Base-by-base conservation (phyloP, 2,797 vertebrate genomes). In the Notamacropus eugenii region DNA sequence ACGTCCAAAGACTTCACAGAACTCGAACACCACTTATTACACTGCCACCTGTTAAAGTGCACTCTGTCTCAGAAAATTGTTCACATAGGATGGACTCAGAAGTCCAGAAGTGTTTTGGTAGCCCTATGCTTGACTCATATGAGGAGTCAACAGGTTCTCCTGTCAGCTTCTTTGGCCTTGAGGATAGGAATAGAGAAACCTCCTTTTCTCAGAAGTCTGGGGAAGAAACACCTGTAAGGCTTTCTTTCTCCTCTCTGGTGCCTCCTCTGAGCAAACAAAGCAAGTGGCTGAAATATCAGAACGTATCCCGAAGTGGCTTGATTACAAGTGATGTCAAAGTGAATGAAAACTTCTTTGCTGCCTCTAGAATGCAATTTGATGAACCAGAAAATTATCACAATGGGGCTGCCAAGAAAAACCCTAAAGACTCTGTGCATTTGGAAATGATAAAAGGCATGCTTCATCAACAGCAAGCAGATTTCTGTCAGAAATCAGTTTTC, bases 211-310 rank as follows among this genome's bases (percentile, higher is more conserved):
- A 91, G 87, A 96, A 95, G 1, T 19, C 10, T 62, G 55, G 0
- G 0, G 97, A 97, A 96, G 62, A 58, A 0, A 6, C 92, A 96
- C 96, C 92, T 95, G 90, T 52, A 62, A 91, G 92, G 13, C 40
- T 55, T 11, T 90, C 92, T 5, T 16, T 1, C 55, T 92, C 97
- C n/a, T 10, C 90, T 93, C 74, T 93, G 9, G 22, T 19, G 29
- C 29, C 96, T 95, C 46, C 96, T 59, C 97, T 96, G 34, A 99
- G 98, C 98, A 99, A 99, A 90, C 98, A 96, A 31, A 99, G 98
- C 98, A 99, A 99, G 97, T 99, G 99, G 99, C 96, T 98, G 67
- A 99, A 99, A 95, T 99, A 99, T 82, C 98, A 99, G 95, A 98
- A 95, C 95, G 93, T 11, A 1, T 40, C 94, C 94, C 96, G 1